A percentile compares a stretch with the other conserved stretches of the same genome.
Conservation (phyloP, 37 sponge, comb jelly and placozoan genomes). For the Aphrocallistes beatrix region DNA sequence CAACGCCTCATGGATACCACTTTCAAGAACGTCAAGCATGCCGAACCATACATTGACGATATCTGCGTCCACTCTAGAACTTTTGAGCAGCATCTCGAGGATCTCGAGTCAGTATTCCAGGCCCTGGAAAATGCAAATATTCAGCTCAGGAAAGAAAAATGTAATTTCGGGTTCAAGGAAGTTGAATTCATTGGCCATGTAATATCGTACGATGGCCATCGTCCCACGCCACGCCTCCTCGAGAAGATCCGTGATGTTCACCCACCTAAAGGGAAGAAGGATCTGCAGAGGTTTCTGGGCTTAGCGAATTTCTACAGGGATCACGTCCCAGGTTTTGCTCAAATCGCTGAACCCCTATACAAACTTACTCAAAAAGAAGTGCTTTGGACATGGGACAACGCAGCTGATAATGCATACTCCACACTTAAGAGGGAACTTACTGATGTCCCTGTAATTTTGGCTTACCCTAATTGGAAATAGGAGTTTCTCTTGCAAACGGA, state of each 20-base stretch:
- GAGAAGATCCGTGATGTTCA: not conserved
- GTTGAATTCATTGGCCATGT: not conserved
- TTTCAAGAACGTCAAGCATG: not conserved
- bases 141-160: not conserved
- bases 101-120: not conserved
- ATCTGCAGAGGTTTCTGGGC: not conserved
- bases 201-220: not conserved
- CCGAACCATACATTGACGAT: not conserved
- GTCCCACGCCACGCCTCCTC: not conserved
- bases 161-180: not conserved
- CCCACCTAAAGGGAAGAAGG: not conserved
- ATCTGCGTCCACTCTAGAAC: not conserved
- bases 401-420: not conserved
- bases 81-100: not conserved
- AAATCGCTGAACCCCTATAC: not conserved
- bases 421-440: not conserved
- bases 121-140: not conserved
- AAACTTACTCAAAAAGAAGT: not conserved
- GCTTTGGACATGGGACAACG: not conserved
- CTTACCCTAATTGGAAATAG: not conserved
- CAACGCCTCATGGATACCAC: not conserved
- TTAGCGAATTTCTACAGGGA: not conserved
- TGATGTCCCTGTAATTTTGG: not conserved
- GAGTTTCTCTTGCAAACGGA: not conserved
- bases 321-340: not conserved